A percentile compares a stretch with the other conserved stretches of the same genome.
Conservation (phyloP, 2,888 invertebrate genomes). For the Poecilobothrus nobilitatus region DNA sequence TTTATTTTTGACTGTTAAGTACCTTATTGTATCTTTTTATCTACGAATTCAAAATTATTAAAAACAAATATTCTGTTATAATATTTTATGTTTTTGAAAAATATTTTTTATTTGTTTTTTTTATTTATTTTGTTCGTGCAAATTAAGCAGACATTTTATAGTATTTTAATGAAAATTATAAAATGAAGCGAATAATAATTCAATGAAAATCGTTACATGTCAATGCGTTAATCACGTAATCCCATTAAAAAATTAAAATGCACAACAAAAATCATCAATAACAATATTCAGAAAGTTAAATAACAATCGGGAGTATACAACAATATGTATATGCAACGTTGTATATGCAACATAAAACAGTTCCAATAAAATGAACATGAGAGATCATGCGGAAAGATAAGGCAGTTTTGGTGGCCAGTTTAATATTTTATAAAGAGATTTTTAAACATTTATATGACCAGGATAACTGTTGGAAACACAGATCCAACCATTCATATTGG, state of each 20-base stretch:
- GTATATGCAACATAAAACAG: neutral
- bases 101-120: neutral
- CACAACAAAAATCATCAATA: neutral
- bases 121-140: neutral
- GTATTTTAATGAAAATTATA: conserved; percentile 23
- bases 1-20: too few species aligned
- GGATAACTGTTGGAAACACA: too few species aligned
- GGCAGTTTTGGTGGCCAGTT: neutral
- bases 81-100: too few species aligned
- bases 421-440: too few species aligned
- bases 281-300: neutral
- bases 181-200: conserved; percentile 32
- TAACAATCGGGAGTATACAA: neutral
- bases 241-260: conserved; percentile 34
- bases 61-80: too few species aligned
- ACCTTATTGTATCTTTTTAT: too few species aligned
- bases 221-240: conserved; percentile 46
- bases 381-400: neutral
- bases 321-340: neutral
- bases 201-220: conserved; percentile 46
- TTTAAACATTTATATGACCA: too few species aligned
- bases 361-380: neutral
- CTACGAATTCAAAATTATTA: too few species aligned
- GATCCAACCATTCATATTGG: too few species aligned
- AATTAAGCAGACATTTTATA: neutral